phyloP scores from a whole-genome alignment of 1,140 invertebrate species.

The Dendrolimus punctatus region DNA sequence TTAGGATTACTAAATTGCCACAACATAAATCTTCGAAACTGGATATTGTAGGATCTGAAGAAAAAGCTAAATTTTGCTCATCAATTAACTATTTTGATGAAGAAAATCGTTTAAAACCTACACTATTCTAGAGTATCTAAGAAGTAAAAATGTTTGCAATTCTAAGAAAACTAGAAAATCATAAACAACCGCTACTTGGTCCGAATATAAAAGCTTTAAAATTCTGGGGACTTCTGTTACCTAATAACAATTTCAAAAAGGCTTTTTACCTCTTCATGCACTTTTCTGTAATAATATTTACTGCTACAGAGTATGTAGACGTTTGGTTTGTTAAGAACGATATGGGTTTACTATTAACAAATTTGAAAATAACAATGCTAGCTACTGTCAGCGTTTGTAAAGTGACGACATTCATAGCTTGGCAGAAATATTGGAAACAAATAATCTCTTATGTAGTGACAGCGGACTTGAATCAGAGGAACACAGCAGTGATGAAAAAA shows the following conservation, averaged over 20 bases:
- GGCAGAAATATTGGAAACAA: slow-evolving; percentile 42
- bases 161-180: slow-evolving; percentile 41
- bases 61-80: no score
- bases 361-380: slow-evolving; percentile 53
- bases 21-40: no score
- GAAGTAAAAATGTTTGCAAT: slow-evolving; percentile 25
- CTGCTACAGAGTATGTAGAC: slow-evolving; percentile 42
- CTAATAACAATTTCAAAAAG: slow-evolving; percentile 26
- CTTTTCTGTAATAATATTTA: slow-evolving; percentile 40
- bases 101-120: no score
- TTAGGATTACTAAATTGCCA: no score
- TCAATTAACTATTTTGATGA: no score
- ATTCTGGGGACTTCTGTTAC: slow-evolving; percentile 56
- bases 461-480: slow-evolving; percentile 36
- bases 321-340: slow-evolving; percentile 51
- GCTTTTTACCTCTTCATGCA: slow-evolving; percentile 45
- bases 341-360: slow-evolving; percentile 43
- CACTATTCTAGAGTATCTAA: background rate
- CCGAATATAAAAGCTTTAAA: slow-evolving; percentile 45
- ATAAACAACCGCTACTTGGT: slow-evolving; percentile 39
- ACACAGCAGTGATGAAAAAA: slow-evolving; percentile 16
- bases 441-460: slow-evolving; percentile 49
- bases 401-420: slow-evolving; percentile 39
- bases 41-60: no score
- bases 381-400: slow-evolving; percentile 50